phyloP scores from a whole-genome alignment of 2,888 invertebrate genomes.

The Chrysina gloriosa region DNA sequence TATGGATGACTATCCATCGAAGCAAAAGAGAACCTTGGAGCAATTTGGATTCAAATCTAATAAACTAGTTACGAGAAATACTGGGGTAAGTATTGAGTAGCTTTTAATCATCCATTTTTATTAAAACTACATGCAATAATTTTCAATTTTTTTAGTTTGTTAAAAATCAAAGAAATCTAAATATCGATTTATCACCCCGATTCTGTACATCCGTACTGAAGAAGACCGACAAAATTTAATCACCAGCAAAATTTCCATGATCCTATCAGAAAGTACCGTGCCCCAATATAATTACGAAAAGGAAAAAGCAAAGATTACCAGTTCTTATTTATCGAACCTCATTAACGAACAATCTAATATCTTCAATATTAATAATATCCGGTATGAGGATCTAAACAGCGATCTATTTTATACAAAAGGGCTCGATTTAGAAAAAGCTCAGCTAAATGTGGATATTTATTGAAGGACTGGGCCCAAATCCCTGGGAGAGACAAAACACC shows the following conservation, averaged over 20 bases:
- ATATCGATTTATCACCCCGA: constrained; percentile 60
- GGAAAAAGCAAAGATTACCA: constrained; percentile 41
- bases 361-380: constrained; percentile 45
- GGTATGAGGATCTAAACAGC: constrained; percentile 40
- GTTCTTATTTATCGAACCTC: constrained; percentile 45
- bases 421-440: constrained; percentile 62
- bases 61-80: constrained; percentile 12
- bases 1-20: constrained; percentile 43
- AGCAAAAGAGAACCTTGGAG: constrained; percentile 66
- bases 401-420: constrained; percentile 50
- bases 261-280: constrained; percentile 50
- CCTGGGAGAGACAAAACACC: constrained; percentile 74
- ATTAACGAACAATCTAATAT: constrained; percentile 36
- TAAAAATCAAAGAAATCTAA: constrained; percentile 56
- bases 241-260: constrained; percentile 56
- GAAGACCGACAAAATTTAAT: constrained; percentile 59
- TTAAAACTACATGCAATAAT: not conserved
- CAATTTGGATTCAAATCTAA: constrained; percentile 71
- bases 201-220: constrained; percentile 56
- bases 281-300: not conserved
- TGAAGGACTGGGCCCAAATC: constrained; percentile 73
- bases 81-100: constrained; percentile 44
- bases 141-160: constrained; percentile 47
- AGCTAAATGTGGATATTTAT: constrained; percentile 65
- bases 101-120: not conserved